Conservation (phyloP, 2,113 vertebrate genomes). For the Myodes glareolus region DNA sequence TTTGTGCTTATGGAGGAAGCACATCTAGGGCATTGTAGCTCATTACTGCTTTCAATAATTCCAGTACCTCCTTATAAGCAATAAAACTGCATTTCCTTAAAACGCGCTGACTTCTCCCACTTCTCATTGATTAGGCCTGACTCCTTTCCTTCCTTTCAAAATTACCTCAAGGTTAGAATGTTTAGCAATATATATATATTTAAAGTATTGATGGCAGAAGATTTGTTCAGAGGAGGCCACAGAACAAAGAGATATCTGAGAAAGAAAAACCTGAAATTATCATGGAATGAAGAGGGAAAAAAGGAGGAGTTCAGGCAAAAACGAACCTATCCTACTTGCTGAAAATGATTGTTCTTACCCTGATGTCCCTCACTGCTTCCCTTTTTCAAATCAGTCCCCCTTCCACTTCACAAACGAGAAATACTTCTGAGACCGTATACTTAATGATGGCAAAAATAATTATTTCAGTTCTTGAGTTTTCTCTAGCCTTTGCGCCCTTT, state of each 20-base stretch:
- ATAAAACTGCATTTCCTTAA: slow-evolving; percentile 61
- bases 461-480: background rate
- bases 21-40: background rate
- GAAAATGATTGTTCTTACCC: background rate
- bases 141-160: slow-evolving; percentile 53
- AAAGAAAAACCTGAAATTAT: background rate
- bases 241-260: background rate
- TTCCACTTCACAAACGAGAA: background rate
- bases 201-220: background rate
- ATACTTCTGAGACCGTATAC: background rate
- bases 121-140: slow-evolving; percentile 35
- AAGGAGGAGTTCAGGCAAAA: background rate
- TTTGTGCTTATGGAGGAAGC: background rate
- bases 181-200: slow-evolving; percentile 37
- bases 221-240: background rate
- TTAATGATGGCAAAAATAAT: background rate
- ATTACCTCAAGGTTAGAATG: slow-evolving; percentile 26
- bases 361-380: too few relatives aligned
- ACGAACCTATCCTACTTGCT: background rate
- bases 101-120: slow-evolving; percentile 50
- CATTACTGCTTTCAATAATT: background rate
- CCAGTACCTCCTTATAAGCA: background rate
- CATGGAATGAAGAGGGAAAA: background rate
- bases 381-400: background rate
- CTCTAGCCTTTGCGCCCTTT: background rate